Evolutionary conservation across 1,140 invertebrate genomes (phyloP), one percentile per base, ranked within the genome.

Genomic region (Caenorhabditis briggsae): DNA sequence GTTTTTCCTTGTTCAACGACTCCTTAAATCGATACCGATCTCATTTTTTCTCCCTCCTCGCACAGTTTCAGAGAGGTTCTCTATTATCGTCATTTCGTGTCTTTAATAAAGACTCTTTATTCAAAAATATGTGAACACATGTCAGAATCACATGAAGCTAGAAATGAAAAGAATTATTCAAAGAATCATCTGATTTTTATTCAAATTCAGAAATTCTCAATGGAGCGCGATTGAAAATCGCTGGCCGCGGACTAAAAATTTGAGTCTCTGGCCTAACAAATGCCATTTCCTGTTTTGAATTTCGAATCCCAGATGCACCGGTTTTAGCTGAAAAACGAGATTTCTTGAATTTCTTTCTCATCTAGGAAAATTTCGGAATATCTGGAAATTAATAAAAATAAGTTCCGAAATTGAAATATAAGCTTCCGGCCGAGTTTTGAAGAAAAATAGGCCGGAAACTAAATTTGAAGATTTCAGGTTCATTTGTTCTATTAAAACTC

Each of bases 1-100:
- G n/a, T n/a, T 20, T 64, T 41, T 64, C 59, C 59, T 20, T 74
- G 33, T 74, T 74, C 33, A 18, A n/a, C 65, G 41, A 43, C 65
- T 18, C 65, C 41, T 16, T n/a, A 64, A 43, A 74, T 74, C 41
- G 43, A 16, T 11, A 74, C 46, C 65, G 20, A 5, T 48, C 18
- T 25, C 11, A 46, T 18, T 18, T n/a, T 58, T 74, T n/a, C n/a
- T 8, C 41, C 11, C n/a, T 18, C 41, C 2, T n/a, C 11, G 16
- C 65, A 65, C 18, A 20, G 56, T 74, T 74, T 74, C 65, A 23
- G 33, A 70, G 18, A 70, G 14, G 2, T n/a, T 20, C n/a, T 2
- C n/a, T 0, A 20, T n/a, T n/a, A 3, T 53, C 11, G n/a, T 16
- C 56, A 5, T n/a, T 8, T 58, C n/a, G 18, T 20, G 33, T 33